Percentiles rank a stretch among this genome's conserved stretches.
These are phyloP conservation scores for Antidorcas marsupialis DNA, from an alignment of 2,113 vertebrate species.

Conservation along the genomic window DNA sequence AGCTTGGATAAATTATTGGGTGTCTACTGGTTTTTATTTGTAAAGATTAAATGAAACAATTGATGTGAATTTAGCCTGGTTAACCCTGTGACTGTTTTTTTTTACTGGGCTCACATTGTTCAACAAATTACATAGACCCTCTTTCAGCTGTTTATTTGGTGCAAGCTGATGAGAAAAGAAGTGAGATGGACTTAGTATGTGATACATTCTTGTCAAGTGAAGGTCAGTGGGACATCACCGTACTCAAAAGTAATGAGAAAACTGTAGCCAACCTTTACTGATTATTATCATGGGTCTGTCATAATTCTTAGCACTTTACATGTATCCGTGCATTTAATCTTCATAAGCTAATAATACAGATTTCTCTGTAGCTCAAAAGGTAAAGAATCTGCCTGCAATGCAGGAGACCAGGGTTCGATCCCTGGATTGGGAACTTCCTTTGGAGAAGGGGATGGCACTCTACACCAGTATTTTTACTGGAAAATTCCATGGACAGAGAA, in stretches of 20 bases:
- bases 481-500: not conserved
- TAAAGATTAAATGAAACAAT: not conserved
- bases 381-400: not conserved
- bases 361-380: not conserved
- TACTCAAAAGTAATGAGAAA: not conserved
- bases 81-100: not conserved
- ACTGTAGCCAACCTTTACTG: not conserved
- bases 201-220: not conserved
- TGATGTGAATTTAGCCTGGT: not conserved
- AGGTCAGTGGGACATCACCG: not conserved
- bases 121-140: not conserved
- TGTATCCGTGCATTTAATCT: not conserved
- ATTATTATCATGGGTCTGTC: not conserved
- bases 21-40: not conserved
- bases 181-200: not conserved
- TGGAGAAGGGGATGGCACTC: not conserved
- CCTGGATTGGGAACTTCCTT: not conserved
- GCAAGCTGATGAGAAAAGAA: not conserved
- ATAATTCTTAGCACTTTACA: not conserved
- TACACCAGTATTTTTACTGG: not conserved
- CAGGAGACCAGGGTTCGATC: not conserved
- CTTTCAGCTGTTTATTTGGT: not conserved
- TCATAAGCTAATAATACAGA: not conserved
- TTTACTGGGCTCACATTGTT: not conserved
- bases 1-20: not conserved